Conservation (phyloP, 2,113 vertebrate genomes). For the Nothobranchius kuhntae region DNA sequence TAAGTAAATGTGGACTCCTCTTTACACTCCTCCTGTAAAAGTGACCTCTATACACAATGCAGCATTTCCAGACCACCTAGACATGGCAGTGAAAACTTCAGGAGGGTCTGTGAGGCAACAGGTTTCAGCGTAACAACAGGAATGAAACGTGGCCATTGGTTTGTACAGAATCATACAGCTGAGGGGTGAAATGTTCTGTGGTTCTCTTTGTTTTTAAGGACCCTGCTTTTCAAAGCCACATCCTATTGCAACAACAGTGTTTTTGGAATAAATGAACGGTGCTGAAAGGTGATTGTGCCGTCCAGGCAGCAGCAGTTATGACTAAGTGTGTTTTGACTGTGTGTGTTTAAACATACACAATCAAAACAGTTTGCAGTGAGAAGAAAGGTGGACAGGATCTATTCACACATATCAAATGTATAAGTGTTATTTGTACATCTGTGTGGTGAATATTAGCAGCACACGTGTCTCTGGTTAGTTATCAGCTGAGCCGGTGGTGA, state of each 20-base stretch:
- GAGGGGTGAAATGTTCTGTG: conserved; percentile 16
- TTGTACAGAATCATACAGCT: conserved; percentile 42
- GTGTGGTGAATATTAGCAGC: conserved; percentile 15
- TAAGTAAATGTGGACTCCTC: conserved; percentile 7
- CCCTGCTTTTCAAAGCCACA: conserved; percentile 31
- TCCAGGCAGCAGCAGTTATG: conserved; percentile 49
- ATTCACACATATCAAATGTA: conserved; percentile 60
- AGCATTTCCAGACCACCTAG: conserved; percentile 53
- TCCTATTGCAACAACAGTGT: conserved; percentile 27
- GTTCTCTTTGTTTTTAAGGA: conserved; percentile 15
- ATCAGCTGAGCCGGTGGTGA: conserved; percentile 71
- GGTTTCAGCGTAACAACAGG: conserved; percentile 26
- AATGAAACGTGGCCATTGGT: conserved; percentile 32
- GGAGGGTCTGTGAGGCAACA: conserved; percentile 30
- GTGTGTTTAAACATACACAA: conserved; percentile 7
- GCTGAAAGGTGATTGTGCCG: conserved; percentile 36
- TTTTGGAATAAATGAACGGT: conserved; percentile 14
- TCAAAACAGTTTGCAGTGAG: conserved; percentile 31
- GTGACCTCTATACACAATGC: conserved; percentile 32
- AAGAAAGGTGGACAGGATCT: conserved; percentile 52
- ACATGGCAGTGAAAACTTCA: conserved; percentile 58
- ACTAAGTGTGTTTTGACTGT: conserved; percentile 32
- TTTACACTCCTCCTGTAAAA: conserved; percentile 7
- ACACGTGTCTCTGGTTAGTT: conserved; percentile 58
- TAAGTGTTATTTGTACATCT: conserved; percentile 65